Evolutionary conservation across 92 coral and sea anemone genomes (phyloP).

Genomic region (Zoanthus solanderi): DNA sequence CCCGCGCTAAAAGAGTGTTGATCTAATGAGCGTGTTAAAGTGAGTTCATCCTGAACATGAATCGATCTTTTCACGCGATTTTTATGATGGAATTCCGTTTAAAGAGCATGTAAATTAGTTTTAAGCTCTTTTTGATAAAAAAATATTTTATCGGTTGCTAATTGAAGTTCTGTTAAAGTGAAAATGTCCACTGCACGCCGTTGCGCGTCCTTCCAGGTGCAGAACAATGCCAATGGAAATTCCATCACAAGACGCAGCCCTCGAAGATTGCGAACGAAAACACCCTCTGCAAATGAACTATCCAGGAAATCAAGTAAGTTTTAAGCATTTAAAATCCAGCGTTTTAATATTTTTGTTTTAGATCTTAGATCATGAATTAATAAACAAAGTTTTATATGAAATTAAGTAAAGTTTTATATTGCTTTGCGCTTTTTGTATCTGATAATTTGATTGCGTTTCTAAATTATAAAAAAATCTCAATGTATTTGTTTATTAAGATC

Average conservation of each 20-base stretch:
- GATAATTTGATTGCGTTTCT: no score
- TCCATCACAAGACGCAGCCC: conserved; percentile 79
- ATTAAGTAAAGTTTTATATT: no score
- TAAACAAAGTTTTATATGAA: background rate
- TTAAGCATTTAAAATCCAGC: background rate
- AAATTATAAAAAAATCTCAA: no score
- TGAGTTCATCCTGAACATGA: background rate
- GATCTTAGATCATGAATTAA: background rate
- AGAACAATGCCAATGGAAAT: conserved; percentile 47
- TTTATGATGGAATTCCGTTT: background rate
- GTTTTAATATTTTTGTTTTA: background rate
- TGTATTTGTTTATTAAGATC: no score
- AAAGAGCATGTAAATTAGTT: background rate
- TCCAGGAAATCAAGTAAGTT: conserved; percentile 93
- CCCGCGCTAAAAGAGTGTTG: conserved; percentile 92
- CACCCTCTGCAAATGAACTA: conserved; percentile 94
- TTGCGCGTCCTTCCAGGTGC: conserved; percentile 62
- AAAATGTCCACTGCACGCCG: conserved; percentile 79
- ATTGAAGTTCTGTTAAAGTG: background rate
- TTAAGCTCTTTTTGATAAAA: background rate
- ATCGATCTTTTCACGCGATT: background rate
- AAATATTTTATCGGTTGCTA: background rate
- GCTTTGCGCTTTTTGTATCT: no score
- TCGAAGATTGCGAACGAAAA: conserved; percentile 88
- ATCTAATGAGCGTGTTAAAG: conserved; percentile 24